Evolutionary conservation across 2,113 vertebrate species (phyloP).

Genomic region (Tachysurus fulvidraco): DNA sequence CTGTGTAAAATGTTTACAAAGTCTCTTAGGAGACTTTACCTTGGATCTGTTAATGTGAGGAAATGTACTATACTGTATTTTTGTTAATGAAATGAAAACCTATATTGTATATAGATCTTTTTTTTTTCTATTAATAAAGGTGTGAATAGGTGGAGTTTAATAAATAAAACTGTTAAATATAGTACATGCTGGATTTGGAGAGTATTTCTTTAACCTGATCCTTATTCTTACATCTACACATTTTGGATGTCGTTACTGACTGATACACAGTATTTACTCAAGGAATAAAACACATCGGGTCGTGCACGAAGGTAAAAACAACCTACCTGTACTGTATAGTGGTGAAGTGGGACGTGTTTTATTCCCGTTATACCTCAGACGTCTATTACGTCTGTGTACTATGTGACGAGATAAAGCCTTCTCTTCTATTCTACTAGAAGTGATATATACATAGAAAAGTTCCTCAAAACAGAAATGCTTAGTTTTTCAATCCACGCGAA

Average conservation of each 20-base stretch:
- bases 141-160: constrained; percentile 54
- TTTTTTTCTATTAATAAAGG: constrained; percentile 56
- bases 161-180: constrained; percentile 58
- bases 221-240: background rate
- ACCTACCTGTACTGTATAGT: too few species aligned
- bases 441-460: too few species aligned
- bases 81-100: constrained; percentile 65
- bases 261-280: background rate
- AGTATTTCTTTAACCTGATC: background rate
- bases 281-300: background rate
- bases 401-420: too few species aligned
- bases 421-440: too few species aligned
- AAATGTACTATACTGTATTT: constrained; percentile 73
- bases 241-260: background rate
- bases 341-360: background rate
- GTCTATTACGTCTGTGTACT: too few species aligned
- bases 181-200: background rate
- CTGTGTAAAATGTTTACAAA: constrained; percentile 75
- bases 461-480: too few species aligned
- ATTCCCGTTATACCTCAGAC: background rate
- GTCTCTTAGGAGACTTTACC: constrained; percentile 49
- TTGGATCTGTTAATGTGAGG: constrained; percentile 60
- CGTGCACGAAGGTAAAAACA: background rate
- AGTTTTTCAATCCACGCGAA: too few species aligned
- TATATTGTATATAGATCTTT: constrained; percentile 75